A percentile compares a stretch with the other conserved stretches of the same genome.
Evolutionary conservation across 2,113 vertebrate species (phyloP).

Genomic region (Vanacampus margaritifer): DNA sequence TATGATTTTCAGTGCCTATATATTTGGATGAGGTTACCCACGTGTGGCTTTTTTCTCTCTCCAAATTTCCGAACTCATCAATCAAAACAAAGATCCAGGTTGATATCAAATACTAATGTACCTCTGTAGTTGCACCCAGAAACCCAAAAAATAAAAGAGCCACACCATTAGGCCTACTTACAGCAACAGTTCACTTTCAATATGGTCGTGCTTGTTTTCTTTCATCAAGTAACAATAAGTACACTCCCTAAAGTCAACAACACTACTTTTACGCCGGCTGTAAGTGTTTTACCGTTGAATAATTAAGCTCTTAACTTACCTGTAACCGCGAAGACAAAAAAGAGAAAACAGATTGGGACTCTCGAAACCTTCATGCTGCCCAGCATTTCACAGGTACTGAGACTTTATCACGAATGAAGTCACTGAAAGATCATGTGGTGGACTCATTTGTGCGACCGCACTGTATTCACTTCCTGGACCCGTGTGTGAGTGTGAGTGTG

Average conservation of each 20-base stretch:
- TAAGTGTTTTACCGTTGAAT: background rate
- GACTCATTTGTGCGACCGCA: background rate
- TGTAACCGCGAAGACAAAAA: slow-evolving; percentile 18
- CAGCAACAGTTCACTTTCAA: background rate
- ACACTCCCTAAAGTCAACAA: background rate
- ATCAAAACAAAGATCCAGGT: background rate
- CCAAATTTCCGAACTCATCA: background rate
- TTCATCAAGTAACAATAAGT: background rate
- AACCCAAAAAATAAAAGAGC: background rate
- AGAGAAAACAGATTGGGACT: background rate
- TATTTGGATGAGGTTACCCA: background rate
- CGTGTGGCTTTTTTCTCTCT: background rate
- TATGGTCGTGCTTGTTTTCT: background rate
- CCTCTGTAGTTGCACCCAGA: background rate
- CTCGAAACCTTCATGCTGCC: slow-evolving; percentile 28
- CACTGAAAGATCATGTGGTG: no score
- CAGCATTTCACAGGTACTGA: background rate
- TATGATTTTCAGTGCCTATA: background rate
- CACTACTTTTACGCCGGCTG: background rate
- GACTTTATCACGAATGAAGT: background rate
- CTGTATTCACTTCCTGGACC: slow-evolving; percentile 30
- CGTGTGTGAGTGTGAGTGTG: background rate
- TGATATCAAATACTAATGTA: background rate
- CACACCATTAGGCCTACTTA: background rate
- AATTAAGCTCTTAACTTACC: slow-evolving; percentile 33